These are phyloP conservation scores for Hydrolagus affinis DNA, from an alignment of 2,113 vertebrate genomes.

Conservation along the genomic window DNA sequence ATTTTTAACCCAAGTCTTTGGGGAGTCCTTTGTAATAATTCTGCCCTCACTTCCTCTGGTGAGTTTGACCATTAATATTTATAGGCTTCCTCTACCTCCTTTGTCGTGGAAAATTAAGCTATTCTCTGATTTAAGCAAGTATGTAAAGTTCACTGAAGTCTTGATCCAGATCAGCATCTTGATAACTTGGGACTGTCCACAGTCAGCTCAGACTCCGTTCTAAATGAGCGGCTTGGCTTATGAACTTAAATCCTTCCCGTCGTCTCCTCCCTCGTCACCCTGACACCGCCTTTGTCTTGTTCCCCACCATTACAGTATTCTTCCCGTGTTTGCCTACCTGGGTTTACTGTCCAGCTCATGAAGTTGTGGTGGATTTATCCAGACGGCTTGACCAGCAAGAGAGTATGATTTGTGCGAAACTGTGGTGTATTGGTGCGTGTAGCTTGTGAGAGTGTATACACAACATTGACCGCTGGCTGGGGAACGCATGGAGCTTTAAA, in stretches of 20 bases:
- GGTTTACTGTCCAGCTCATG: background rate
- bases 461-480: no score
- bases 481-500: no score
- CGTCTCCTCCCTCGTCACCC: no score
- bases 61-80: no score
- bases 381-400: background rate
- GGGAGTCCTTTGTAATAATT: no score
- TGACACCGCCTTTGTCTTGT: background rate
- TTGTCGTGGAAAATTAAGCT: background rate
- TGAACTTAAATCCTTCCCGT: background rate
- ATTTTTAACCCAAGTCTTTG: background rate
- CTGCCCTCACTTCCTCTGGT: no score
- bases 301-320: background rate
- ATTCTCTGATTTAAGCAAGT: background rate
- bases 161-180: background rate
- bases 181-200: background rate
- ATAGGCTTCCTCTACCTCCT: background rate
- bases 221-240: no score
- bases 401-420: no score
- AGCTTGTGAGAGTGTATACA: no score
- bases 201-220: no score
- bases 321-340: background rate
- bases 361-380: background rate
- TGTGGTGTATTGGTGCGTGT: no score
- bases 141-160: background rate